Evolutionary conservation across 2,888 invertebrate genomes (phyloP).

Genomic region (Drosophila longiperda): DNA sequence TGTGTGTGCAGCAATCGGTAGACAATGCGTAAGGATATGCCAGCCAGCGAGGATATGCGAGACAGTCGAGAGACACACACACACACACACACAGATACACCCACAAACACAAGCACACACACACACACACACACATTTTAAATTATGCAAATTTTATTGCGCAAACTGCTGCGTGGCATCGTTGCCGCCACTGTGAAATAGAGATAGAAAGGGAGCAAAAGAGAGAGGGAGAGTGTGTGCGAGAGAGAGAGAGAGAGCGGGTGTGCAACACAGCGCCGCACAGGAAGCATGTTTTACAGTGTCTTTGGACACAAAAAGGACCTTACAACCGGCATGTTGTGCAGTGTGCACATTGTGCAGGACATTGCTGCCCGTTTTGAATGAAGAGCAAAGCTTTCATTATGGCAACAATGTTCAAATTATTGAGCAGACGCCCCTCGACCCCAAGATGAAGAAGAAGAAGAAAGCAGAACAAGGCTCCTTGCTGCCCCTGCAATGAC

Average conservation of each 20-base stretch:
- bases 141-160: slow-evolving; percentile 85
- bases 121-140: slow-evolving; percentile 67
- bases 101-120: slow-evolving; percentile 28
- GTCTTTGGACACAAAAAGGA: slow-evolving; percentile 62
- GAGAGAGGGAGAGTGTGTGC: not conserved
- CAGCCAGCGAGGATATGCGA: slow-evolving; percentile 76
- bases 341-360: slow-evolving; percentile 53
- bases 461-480: slow-evolving; percentile 3
- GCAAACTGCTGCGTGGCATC: slow-evolving; percentile 82
- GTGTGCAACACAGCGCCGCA: slow-evolving; percentile 17
- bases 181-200: slow-evolving; percentile 28
- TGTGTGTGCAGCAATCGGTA: slow-evolving; percentile 72
- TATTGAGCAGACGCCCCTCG: slow-evolving; percentile 76
- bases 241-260: not conserved
- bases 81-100: slow-evolving; percentile 45
- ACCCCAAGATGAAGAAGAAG: slow-evolving; percentile 16
- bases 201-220: not conserved
- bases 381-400: slow-evolving; percentile 84
- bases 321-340: slow-evolving; percentile 43
- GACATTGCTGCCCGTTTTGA: slow-evolving; percentile 62
- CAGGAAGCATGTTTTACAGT: slow-evolving; percentile 69
- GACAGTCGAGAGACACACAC: slow-evolving; percentile 55
- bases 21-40: slow-evolving; percentile 79
- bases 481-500: slow-evolving; percentile 19
- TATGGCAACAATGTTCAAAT: slow-evolving; percentile 83